Base-by-base conservation (phyloP, 2,797 vertebrate species). In the Sebastes wilsoni region DNA sequence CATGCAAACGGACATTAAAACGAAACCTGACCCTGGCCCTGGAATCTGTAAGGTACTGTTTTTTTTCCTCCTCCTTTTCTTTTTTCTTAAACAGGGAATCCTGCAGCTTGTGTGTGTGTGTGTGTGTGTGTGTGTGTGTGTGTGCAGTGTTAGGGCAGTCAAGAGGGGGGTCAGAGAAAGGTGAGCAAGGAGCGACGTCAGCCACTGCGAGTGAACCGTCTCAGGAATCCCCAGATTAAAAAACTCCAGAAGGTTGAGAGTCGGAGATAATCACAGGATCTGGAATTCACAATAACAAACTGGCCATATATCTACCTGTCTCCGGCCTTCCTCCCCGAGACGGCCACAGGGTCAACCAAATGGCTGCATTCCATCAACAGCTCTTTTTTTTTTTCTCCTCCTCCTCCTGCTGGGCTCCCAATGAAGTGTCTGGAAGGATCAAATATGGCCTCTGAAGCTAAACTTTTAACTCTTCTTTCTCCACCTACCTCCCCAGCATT, bases 291-390 rank as follows among this genome's bases (percentile, higher is more conserved):
- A 99, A 98, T 97, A 99, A 99, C 98, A 99, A 97, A 97, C 96
- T 95, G 94, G 94, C 96, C 96, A 99, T 99, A 98, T 97, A 98
- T 99, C 97, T 99, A 97, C 96, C 96, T 99, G 98, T 99, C 98
- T 99, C 95, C 91, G 27, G 93, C 94, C 96, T 99, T 99, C 98
- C 97, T 98, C 96, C 94, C 89, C 80, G 92, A 94, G 97, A 96
- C 94, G 95, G 93, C 96, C 97, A 96, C 93, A 95, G 96, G 97
- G 97, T 98, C 96, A 97, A 90, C 89, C 94, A 94, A 96, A 97
- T 97, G 96, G 95, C 96, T 95, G 95, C 94, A 96, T 97, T 97
- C 96, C 96, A 97, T 96, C 94, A 96, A 93, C 94, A 90, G 89
- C 91, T 92, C 91, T 85, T 74, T 94, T 92, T 42, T 89, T 89